These are phyloP conservation scores for Trimorus sp. DNA, from an alignment of 2,888 invertebrate genomes.

Conservation along the genomic window DNA sequence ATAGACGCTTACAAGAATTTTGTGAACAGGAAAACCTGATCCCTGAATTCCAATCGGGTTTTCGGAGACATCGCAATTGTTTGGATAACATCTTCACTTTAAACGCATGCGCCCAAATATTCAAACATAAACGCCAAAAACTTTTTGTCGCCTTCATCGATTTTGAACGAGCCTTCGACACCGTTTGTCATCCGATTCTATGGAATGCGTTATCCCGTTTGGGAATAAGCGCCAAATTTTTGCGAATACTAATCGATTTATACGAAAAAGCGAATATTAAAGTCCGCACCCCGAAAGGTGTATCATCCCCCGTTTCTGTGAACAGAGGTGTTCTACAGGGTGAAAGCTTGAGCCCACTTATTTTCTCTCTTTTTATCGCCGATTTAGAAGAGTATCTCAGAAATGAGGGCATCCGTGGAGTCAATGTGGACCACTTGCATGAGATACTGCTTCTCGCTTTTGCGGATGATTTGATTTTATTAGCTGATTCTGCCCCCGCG, in stretches of 20 bases:
- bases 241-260: not conserved
- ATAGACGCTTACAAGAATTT: not conserved
- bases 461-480: too few species aligned
- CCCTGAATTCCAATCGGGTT: not conserved
- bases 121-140: not conserved
- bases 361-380: not conserved
- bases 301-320: not conserved
- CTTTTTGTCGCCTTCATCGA: too few species aligned
- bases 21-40: not conserved
- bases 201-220: too few species aligned
- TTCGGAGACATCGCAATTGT: not conserved
- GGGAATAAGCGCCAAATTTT: too few species aligned
- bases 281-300: not conserved
- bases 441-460: too few species aligned
- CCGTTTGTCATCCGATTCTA: not conserved
- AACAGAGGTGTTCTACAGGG: not conserved
- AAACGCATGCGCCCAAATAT: not conserved
- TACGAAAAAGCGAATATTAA: slow-evolving; percentile 4
- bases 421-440: not conserved
- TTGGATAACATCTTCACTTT: not conserved
- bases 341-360: not conserved
- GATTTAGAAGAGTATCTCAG: not conserved
- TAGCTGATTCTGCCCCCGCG: too few species aligned
- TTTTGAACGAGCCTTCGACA: too few species aligned
- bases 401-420: not conserved